Evolutionary conservation across 2,113 vertebrate genomes (phyloP), one percentile per base, ranked within the genome.

Genomic region (Ramphastos sulfuratus): DNA sequence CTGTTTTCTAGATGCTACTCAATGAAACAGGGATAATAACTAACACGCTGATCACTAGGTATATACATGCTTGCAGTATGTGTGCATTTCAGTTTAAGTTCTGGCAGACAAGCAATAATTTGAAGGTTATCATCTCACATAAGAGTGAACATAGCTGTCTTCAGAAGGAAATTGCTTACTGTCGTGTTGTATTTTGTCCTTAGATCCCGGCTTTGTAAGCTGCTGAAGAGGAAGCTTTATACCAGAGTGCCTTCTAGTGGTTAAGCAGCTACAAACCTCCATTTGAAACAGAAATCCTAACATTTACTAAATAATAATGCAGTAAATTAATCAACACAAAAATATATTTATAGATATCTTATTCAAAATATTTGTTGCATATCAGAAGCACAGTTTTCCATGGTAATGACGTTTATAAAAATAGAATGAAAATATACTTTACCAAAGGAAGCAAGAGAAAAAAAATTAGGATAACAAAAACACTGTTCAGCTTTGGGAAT

Each of bases 201-300:
- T 6, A 3, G 56, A 39, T 28, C 50, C 28, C 35, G 10, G 14
- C 12, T 50, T 72, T 27, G 58, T 4, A 12, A 82, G 19, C 64
- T 23, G 50, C 25, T 21, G 33, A 23, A 63, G 15, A 33, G 54
- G 50, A 94, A 85, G n/a, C 27, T 92, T 97, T 75, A 97, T 97
- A 92, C 96, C 79, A 93, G 85, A 97, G 96, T 82, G 94, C 97
- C 97, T 95, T 95, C 96, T 97, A 97, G 97, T 82, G 97, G 96
- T 10, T 58, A 27, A 8, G 3, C 8, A 70, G 12, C 54, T 18
- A 69, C n/a, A 76, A 46, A 64, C 13, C 37, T 50, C 76, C 21
- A 63, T 48, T 60, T 59, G 44, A 4, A 37, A 64, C 2, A 65
- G 15, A 55, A 61, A 76, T 7, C 10, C 25, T 31, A 19, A 25